Evolutionary conservation across 2,888 invertebrate species (phyloP).

Genomic region (Adela reaumurella): DNA sequence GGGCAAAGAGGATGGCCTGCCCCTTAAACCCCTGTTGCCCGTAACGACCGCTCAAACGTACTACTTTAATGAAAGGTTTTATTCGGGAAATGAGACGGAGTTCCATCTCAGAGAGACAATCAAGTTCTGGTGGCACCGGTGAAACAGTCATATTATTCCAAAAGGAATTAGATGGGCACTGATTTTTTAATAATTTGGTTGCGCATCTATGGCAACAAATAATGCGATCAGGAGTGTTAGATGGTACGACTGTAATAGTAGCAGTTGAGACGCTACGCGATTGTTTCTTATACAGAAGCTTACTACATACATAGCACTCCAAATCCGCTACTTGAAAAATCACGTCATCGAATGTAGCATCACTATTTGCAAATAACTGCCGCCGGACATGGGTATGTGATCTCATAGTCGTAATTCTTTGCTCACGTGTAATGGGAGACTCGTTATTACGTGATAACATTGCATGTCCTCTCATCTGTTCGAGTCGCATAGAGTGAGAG

Average conservation of each 20-base stretch:
- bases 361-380: constrained; percentile 3
- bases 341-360: constrained; percentile 3
- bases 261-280: not conserved
- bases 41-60: too few species aligned
- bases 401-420: not conserved
- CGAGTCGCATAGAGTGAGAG: not conserved
- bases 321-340: constrained; percentile 1
- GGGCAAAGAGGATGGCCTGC: too few species aligned
- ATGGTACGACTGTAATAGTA: constrained; percentile 1
- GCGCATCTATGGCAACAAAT: not conserved
- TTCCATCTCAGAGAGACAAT: not conserved
- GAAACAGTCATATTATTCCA: not conserved
- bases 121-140: not conserved
- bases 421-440: not conserved
- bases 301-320: not conserved
- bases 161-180: not conserved
- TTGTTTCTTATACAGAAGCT: not conserved
- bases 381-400: not conserved
- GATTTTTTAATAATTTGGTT: not conserved
- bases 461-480: not conserved
- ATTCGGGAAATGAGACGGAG: not conserved
- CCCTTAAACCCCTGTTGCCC: too few species aligned
- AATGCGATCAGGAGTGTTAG: not conserved
- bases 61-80: not conserved
- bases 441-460: not conserved